These are phyloP conservation scores for Phataginus tricuspis DNA, from an alignment of 2,797 vertebrate genomes.

Conservation along the genomic window DNA sequence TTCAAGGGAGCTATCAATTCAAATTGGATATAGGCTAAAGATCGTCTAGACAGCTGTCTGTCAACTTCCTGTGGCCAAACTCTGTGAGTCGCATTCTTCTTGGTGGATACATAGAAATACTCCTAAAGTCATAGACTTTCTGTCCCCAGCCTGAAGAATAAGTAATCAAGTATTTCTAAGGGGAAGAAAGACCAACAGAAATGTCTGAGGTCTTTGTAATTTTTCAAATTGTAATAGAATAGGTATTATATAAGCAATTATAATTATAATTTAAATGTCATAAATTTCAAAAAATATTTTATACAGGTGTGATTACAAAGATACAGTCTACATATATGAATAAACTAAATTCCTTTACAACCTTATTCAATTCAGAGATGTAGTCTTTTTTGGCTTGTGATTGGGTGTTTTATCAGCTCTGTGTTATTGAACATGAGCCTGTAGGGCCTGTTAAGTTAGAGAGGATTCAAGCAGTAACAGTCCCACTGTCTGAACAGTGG, in stretches of 20 bases:
- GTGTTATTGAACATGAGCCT: conserved; percentile 68
- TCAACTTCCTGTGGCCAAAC: not conserved
- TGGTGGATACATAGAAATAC: not conserved
- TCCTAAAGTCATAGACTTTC: not conserved
- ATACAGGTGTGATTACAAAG: not conserved
- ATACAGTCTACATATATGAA: not conserved
- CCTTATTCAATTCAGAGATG: not conserved
- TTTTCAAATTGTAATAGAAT: not conserved
- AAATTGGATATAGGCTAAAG: not conserved
- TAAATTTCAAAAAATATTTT: not conserved
- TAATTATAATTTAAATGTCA: not conserved
- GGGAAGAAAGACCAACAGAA: not conserved
- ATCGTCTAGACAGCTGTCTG: not conserved
- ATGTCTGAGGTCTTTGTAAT: not conserved
- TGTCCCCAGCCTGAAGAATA: not conserved
- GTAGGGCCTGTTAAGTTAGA: conserved; percentile 73
- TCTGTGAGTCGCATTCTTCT: not conserved
- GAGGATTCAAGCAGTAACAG: conserved; percentile 58
- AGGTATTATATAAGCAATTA: not conserved
- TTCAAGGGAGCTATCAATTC: not conserved
- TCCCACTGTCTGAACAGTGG: conserved; percentile 53
- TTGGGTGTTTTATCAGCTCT: conserved; percentile 62
- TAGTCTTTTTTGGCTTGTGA: conserved; percentile 72
- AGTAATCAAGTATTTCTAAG: not conserved
- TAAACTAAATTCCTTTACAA: not conserved